phyloP scores from a whole-genome alignment of 2,888 invertebrate genomes.

The Platycheirus rosarum region DNA sequence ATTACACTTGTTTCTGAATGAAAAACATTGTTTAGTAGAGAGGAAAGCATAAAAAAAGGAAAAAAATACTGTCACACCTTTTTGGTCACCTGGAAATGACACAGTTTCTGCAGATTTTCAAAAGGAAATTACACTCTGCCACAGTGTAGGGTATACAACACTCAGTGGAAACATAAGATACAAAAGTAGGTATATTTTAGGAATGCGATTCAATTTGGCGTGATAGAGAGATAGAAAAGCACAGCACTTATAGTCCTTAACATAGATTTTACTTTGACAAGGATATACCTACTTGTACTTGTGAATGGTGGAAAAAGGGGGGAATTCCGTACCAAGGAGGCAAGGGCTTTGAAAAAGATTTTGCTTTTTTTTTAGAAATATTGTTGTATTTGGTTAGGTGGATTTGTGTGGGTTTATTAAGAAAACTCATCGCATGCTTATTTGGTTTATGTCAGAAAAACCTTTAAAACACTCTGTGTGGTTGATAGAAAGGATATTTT shows the following conservation, averaged over 20 bases:
- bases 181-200: constrained; percentile 15
- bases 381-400: background rate
- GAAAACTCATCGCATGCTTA: constrained; percentile 13
- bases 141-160: constrained; percentile 2
- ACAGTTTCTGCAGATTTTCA: constrained; percentile 37
- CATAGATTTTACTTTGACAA: constrained; percentile 55
- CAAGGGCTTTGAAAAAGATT: constrained; percentile 6
- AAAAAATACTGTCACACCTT: constrained; percentile 51
- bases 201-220: constrained; percentile 52
- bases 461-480: background rate
- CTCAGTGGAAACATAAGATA: background rate
- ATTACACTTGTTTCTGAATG: constrained; percentile 66
- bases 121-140: constrained; percentile 29
- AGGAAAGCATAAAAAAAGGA: background rate
- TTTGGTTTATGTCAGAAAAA: constrained; percentile 23
- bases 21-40: constrained; percentile 57
- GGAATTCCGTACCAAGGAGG: constrained; percentile 14
- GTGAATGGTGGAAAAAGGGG: background rate
- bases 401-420: background rate
- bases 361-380: background rate
- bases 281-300: constrained; percentile 18
- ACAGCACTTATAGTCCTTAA: constrained; percentile 44
- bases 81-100: constrained; percentile 60
- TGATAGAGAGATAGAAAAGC: constrained; percentile 38
- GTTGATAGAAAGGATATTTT: background rate